phyloP scores from a whole-genome alignment of 1,140 invertebrate genomes.

The Ylistrum balloti region DNA sequence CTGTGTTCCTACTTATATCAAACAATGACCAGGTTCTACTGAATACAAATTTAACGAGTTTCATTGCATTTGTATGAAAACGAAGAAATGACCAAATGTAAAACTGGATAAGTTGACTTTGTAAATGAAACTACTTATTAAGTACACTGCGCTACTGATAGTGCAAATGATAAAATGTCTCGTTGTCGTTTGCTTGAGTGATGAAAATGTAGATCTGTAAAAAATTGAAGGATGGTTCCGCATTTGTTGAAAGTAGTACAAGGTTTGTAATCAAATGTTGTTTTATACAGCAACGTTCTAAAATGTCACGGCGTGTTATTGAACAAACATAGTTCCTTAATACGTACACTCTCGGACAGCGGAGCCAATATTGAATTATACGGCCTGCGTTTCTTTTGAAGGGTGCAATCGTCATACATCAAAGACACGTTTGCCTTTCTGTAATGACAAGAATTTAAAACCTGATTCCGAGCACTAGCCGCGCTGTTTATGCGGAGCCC shows the following conservation, averaged over 20 bases:
- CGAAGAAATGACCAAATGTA: too few species aligned
- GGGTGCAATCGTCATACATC: neutral
- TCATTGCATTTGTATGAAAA: too few species aligned
- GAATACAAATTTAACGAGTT: too few species aligned
- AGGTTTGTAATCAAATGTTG: neutral
- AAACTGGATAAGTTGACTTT: too few species aligned
- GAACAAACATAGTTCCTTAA: neutral
- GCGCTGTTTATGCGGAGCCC: neutral
- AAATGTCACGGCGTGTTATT: neutral
- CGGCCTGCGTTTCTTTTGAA: neutral
- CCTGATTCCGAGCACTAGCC: neutral
- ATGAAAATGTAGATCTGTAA: neutral
- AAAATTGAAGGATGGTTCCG: too few species aligned
- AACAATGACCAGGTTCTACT: too few species aligned
- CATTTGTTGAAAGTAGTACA: neutral
- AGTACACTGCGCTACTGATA: neutral
- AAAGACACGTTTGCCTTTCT: neutral
- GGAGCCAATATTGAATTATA: neutral
- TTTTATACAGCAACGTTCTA: neutral
- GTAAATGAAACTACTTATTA: neutral
- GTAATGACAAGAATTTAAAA: conserved; percentile 40
- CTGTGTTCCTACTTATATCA: too few species aligned
- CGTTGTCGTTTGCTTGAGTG: neutral
- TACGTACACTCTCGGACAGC: neutral
- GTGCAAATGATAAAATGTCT: neutral